A percentile compares a stretch with the other conserved stretches of the same genome.
Conservation (phyloP, 2,888 invertebrate species). For the Philereme vetulata region DNA sequence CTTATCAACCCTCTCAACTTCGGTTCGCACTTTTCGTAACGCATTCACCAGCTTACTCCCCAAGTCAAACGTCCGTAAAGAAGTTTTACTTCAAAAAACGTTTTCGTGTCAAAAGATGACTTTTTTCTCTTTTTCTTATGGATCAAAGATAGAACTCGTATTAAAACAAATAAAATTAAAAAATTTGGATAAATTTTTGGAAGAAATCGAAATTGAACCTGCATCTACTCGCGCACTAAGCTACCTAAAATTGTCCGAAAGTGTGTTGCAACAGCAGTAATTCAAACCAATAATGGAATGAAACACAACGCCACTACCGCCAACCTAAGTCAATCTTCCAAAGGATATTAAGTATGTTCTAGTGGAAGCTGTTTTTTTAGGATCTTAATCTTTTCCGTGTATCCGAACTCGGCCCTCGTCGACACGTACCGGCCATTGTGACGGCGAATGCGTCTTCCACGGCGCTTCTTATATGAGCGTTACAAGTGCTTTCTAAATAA, state of each 20-base stretch:
- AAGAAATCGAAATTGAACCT: too few relatives aligned
- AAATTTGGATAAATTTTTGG: too few relatives aligned
- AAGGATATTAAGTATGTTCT: constrained; percentile 75
- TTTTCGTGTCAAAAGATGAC: too few relatives aligned
- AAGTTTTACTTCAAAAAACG: too few relatives aligned
- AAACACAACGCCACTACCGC: constrained; percentile 53
- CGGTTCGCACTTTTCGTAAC: too few relatives aligned
- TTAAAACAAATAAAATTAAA: too few relatives aligned
- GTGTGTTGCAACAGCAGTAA: constrained; percentile 13
- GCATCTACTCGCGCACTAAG: too few relatives aligned
- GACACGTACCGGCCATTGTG: constrained; percentile 83
- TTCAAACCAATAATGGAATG: constrained; percentile 39
- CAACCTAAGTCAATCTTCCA: constrained; percentile 66
- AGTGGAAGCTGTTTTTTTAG: constrained; percentile 81
- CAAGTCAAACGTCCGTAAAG: too few relatives aligned
- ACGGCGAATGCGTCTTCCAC: constrained; percentile 79
- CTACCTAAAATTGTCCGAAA: background rate
- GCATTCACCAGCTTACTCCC: too few relatives aligned
- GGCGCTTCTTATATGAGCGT: constrained; percentile 83
- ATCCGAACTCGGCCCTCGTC: constrained; percentile 73
- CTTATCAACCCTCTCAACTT: too few relatives aligned
- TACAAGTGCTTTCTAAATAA: constrained; percentile 85
- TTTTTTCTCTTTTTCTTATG: too few relatives aligned
- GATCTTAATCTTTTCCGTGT: constrained; percentile 80
- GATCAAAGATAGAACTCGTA: too few relatives aligned